A percentile compares a stretch with the other conserved stretches of the same genome.
Conservation (phyloP, 1,140 invertebrate genomes). For the Periplaneta americana region DNA sequence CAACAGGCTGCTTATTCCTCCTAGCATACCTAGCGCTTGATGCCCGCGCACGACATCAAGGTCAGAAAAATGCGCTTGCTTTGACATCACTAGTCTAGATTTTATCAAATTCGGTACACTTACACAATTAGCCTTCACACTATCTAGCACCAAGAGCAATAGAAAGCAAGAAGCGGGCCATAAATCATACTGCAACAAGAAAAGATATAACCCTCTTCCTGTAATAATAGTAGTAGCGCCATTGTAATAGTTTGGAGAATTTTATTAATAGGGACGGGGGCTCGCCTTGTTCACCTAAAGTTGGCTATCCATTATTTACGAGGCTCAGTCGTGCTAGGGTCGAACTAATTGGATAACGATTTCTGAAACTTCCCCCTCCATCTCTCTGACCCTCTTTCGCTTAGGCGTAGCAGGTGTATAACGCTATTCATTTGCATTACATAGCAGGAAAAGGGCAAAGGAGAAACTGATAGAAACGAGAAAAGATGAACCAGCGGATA, state of each 20-base stretch:
- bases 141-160: background rate
- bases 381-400: background rate
- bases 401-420: background rate
- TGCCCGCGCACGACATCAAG: no score
- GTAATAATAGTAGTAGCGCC: background rate
- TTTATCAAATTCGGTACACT: background rate
- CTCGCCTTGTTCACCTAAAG: background rate
- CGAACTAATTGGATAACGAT: background rate
- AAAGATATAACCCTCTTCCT: background rate
- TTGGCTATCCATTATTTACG: background rate
- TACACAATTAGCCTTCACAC: background rate
- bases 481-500: no score
- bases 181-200: background rate
- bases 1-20: no score
- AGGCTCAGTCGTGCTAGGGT: background rate
- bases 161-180: background rate
- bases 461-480: no score
- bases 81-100: background rate
- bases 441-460: background rate
- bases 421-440: background rate
- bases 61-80: no score
- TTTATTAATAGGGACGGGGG: background rate
- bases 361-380: background rate
- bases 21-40: no score
- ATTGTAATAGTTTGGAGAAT: background rate